These are phyloP conservation scores for Amphipoea lucens DNA, from an alignment of 2,888 invertebrate species.

Conservation along the genomic window DNA sequence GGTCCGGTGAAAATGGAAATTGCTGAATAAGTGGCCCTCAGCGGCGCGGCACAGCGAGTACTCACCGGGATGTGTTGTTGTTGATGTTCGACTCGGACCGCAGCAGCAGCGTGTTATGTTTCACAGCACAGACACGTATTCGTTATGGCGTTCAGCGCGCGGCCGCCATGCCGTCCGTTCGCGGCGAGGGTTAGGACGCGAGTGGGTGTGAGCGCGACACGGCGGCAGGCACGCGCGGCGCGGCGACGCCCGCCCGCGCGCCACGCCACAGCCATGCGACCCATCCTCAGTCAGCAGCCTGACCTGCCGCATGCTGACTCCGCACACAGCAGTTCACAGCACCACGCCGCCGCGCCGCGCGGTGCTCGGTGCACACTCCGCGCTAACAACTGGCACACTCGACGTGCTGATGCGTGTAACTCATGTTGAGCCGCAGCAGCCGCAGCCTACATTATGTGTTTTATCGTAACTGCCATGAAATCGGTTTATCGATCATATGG, in stretches of 20 bases:
- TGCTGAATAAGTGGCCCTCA: slow-evolving; percentile 7
- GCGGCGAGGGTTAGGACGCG: slow-evolving; percentile 82
- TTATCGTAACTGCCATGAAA: slow-evolving; percentile 56
- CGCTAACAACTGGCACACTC: background rate
- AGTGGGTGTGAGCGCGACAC: slow-evolving; percentile 73
- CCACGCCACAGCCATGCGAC: slow-evolving; percentile 54
- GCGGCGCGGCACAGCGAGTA: slow-evolving; percentile 46
- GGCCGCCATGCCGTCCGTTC: slow-evolving; percentile 82
- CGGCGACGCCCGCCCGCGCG: slow-evolving; percentile 54
- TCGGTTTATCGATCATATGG: slow-evolving; percentile 54
- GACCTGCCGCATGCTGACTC: slow-evolving; percentile 42
- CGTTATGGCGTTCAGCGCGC: slow-evolving; percentile 70
- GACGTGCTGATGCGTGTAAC: slow-evolving; percentile 24
- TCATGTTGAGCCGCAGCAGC: slow-evolving; percentile 11
- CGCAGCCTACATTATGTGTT: slow-evolving; percentile 27
- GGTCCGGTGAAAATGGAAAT: slow-evolving; percentile 65
- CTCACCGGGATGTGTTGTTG: slow-evolving; percentile 76
- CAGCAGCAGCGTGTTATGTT: slow-evolving; percentile 67
- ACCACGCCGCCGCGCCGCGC: background rate
- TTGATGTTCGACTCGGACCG: slow-evolving; percentile 62
- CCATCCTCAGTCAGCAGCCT: slow-evolving; percentile 21
- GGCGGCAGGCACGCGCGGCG: slow-evolving; percentile 54
- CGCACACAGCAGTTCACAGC: slow-evolving; percentile 13
- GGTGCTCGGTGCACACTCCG: background rate
- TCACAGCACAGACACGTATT: slow-evolving; percentile 79